Evolutionary conservation across 2,797 vertebrate genomes (phyloP), one percentile per base, ranked within the genome.

Genomic region (Helarctos malayanus): DNA sequence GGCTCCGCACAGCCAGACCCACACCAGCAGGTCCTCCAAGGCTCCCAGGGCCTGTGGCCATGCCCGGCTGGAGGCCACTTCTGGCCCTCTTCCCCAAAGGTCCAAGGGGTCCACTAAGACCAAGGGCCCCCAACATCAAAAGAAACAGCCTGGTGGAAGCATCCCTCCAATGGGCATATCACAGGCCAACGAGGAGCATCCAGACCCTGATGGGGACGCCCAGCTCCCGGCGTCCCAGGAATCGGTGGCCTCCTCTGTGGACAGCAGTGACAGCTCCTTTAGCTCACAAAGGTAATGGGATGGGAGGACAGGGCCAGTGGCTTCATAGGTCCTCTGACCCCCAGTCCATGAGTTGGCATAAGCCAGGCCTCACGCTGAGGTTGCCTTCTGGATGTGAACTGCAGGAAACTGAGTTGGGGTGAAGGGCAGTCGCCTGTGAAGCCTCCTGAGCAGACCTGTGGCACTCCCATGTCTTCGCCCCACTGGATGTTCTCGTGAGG

Each of bases 231-330:
- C 98, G 29, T 99, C 99, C 2, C 99, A 99, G 98, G 98, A 98
- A n/a, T 99, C 99, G 0, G 96, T 97, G 57, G 96, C 98, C 15
- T 99, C 99, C 27, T 99, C 99, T 0, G 84, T 96, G 6, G 98
- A 99, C 3, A 97, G 98, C 91, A 99, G 99, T 0, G 99, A 99
- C 47, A 98, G 99, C 84, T 99, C 99, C 47, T 97, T 97, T 7
- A 91, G 94, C 41, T 99, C 98, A 3, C 99, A 99, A 85, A 99
- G 99, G 99, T 99, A 98, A 96, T 19, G 1, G 1, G 92, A 13
- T 21, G 23, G 35, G 63, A 79, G 71, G 18, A 4, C 27, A 41
- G 92, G 86, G 89, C 68, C 21, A 29, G 35, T 65, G 29, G 97
- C 47, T 68, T 93, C 15, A 1, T 25, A 65, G 56, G 0, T 82